Percentiles rank a stretch among this genome's conserved stretches.
phyloP scores from a whole-genome alignment of 2,797 vertebrate species.

The Coregonus ussuriensis region DNA sequence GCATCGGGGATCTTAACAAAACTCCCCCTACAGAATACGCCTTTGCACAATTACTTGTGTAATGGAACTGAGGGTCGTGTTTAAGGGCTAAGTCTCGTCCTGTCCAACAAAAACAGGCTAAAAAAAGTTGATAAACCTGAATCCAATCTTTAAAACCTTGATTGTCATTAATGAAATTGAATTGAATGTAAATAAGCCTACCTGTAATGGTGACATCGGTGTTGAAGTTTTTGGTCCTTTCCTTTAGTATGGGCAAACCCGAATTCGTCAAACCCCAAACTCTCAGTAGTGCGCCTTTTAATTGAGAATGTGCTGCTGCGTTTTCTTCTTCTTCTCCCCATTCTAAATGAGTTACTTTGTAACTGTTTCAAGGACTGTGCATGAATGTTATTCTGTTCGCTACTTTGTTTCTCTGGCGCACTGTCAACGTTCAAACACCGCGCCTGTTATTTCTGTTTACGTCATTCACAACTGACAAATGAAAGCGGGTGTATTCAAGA shows the following conservation, averaged over 20 bases:
- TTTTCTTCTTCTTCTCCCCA: constrained; percentile 51
- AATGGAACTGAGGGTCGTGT: too few species aligned
- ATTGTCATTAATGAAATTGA: neutral
- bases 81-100: neutral
- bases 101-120: neutral
- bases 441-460: neutral
- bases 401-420: neutral
- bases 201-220: constrained; percentile 76
- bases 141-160: neutral
- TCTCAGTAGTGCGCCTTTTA: constrained; percentile 52
- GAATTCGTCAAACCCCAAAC: constrained; percentile 72
- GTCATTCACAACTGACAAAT: neutral
- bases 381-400: neutral
- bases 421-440: constrained; percentile 9
- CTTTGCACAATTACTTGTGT: too few species aligned
- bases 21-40: too few species aligned
- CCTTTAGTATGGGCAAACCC: constrained; percentile 70
- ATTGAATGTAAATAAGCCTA: constrained; percentile 19
- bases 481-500: neutral
- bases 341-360: constrained; percentile 12
- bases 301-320: constrained; percentile 44
- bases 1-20: too few species aligned
- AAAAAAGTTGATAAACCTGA: neutral
- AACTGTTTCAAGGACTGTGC: neutral
- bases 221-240: constrained; percentile 65